Evolutionary conservation across 1,140 invertebrate species (phyloP), one percentile per base, ranked within the genome.

Genomic region (Drosophila suzukii): DNA sequence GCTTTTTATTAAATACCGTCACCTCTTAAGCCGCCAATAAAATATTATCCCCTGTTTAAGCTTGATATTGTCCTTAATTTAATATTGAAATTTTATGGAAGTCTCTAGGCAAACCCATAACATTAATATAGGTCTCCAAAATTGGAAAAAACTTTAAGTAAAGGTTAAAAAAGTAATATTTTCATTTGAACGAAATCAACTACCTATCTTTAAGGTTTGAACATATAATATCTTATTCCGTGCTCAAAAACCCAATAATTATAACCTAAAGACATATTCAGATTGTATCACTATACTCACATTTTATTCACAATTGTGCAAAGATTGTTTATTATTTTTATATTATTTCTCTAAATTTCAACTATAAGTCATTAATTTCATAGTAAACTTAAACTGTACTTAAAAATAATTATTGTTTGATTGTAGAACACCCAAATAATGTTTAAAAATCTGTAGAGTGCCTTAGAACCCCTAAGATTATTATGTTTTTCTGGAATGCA

Each of bases 1-100:
- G 61, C 68, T 91, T 61, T 91, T 80, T 75, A 68, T 89, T 54
- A 91, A 91, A 86, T 91, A 91, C 65, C 80, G 80, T 27, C 77
- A 88, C 62, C 82, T 91, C 60, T 74, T 91, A 46, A 68, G 66
- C 51, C 71, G 54, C 46, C 60, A 81, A 50, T 82, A 62, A 81
- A 60, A 58, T 46, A 32, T 44, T 43, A 15, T n/a, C 4, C 20
- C 53, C 8, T 10, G 44, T 58, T 55, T 8, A 3, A 30, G 44
- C 43, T 70, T 70, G 12, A 36, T 4, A 34, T 36, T 27, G 7
- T 32, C 44, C 32, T 41, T 34, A 8, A 63, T 11, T 51, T 24
- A 13, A 15, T 30, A 20, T 7, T 7, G 8, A n/a, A 17, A 11
- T 55, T 41, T 12, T 34, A 13, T 20, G 15, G 3, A 6, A 7